Percentiles rank a stretch among this genome's conserved stretches.
Evolutionary conservation across 2,888 invertebrate species (phyloP).

Genomic region (Liodrosophila aerea): DNA sequence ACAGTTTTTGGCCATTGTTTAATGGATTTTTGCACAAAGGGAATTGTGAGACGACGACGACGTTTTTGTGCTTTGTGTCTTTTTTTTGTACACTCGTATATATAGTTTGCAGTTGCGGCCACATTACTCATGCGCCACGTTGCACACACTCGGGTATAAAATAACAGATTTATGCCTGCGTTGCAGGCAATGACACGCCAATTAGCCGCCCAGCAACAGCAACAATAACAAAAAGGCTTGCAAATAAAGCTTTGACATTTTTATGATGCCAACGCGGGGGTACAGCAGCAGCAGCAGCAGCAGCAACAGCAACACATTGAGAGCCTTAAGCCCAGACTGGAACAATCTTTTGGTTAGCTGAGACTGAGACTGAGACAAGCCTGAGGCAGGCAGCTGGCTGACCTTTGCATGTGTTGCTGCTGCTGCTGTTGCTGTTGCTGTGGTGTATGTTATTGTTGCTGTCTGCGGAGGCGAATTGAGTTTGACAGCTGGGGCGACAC

Average conservation of each 20-base stretch:
- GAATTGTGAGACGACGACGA: constrained; percentile 21
- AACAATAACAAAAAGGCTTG: constrained; percentile 47
- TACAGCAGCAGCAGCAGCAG: constrained; percentile 31
- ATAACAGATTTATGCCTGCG: constrained; percentile 75
- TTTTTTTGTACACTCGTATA: too few species aligned
- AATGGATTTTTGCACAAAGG: constrained; percentile 34
- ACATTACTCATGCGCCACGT: constrained; percentile 72
- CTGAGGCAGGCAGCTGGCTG: constrained; percentile 61
- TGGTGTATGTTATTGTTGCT: constrained; percentile 25
- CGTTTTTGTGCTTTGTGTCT: constrained; percentile 1
- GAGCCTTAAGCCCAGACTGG: constrained; percentile 38
- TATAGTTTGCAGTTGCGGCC: constrained; percentile 41
- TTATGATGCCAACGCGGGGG: constrained; percentile 73
- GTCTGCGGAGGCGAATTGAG: constrained; percentile 70
- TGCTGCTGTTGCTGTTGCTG: constrained; percentile 23
- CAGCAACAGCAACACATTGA: constrained; percentile 22
- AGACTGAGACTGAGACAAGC: constrained; percentile 47
- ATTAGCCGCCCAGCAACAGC: constrained; percentile 63
- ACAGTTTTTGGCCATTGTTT: constrained; percentile 35
- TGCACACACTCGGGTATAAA: constrained; percentile 70
- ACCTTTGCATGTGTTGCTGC: constrained; percentile 64
- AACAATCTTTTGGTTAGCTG: constrained; percentile 46
- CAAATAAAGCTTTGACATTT: constrained; percentile 77
- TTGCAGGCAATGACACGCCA: constrained; percentile 76
- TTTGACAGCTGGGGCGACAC: constrained; percentile 77